Percentiles rank a stretch among this genome's conserved stretches.
Evolutionary conservation across 2,888 invertebrate genomes (phyloP).

Genomic region (Carterocephalus palaemon): DNA sequence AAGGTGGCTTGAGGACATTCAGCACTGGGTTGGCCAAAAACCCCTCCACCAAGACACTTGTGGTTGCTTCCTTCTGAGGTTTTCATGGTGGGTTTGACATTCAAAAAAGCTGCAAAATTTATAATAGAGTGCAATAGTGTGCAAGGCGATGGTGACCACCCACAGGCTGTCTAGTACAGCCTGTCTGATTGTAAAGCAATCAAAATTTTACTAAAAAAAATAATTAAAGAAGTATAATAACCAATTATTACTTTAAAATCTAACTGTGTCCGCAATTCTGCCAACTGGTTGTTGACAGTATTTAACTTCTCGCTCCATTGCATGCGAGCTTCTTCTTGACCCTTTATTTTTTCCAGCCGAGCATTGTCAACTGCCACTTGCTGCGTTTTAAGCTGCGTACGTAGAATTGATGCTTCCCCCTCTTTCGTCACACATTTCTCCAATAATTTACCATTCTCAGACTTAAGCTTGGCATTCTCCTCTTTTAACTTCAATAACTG

Average conservation of each 20-base stretch:
- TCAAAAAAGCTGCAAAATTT: no score
- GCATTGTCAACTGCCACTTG: constrained; percentile 66
- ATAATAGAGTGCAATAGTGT: no score
- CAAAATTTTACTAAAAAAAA: not conserved
- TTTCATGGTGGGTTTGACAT: no score
- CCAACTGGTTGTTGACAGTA: constrained; percentile 58
- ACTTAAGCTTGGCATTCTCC: constrained; percentile 63
- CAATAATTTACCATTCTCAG: constrained; percentile 64
- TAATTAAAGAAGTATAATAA: not conserved
- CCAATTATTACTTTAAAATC: constrained; percentile 76
- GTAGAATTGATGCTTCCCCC: constrained; percentile 77
- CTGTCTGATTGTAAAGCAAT: no score
- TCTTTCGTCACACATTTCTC: constrained; percentile 77
- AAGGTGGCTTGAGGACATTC: no score
- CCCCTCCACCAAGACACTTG: no score
- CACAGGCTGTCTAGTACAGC: no score
- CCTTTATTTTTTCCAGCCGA: constrained; percentile 61
- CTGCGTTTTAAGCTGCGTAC: constrained; percentile 72
- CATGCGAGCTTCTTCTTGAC: constrained; percentile 66
- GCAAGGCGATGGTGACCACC: no score
- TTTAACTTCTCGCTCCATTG: constrained; percentile 74
- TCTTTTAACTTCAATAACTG: constrained; percentile 60
- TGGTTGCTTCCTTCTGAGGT: no score
- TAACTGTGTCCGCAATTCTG: constrained; percentile 70
- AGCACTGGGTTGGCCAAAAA: no score